Base-by-base conservation (phyloP, 2,113 vertebrate genomes). In the Centropus bengalensis region DNA sequence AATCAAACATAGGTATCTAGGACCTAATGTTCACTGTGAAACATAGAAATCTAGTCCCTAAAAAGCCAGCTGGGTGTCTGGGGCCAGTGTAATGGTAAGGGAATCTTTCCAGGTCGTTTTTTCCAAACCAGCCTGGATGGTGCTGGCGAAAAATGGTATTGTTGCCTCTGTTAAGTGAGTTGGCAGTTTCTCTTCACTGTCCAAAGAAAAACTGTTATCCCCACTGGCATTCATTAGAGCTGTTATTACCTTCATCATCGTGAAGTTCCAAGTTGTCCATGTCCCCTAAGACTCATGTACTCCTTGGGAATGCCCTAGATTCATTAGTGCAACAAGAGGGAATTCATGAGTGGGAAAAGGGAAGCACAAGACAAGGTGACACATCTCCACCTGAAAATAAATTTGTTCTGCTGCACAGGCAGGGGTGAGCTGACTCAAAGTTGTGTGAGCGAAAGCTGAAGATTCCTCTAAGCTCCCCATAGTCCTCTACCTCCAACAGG, bases 401-500 rank as follows among this genome's bases (percentile, higher is more conserved):
- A 86, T 80, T 21, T 47, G 56, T 82, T 70, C 63, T 1, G 0
- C 38, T 30, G 40, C 42, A 59, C 7, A 22, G 47, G 28, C 51
- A 47, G 52, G 63, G 94, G 55, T 0, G 2, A 88, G 82, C 32
- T 1, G 4, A 66, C 60, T 44, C 82, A 67, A 63, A 94, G 42
- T 33, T 27, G 20, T 33, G 6, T 0, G 14, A 77, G 78, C 42
- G 70, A 91, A 93, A 81, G 63, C 71, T 21, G 59, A 92, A 83
- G 82, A 47, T 52, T 86, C 66, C 67, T 85, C 69, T 94, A 27
- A 82, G 70, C 81, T 89, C 51, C 81, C 51, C n/a, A 2, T 54
- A 22, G 49, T 38, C 59, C 78, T 74, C 51, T 91, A 95, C 82
- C 91, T 96, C 91, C 15, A 82, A 63, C 23, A 52, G 91, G 94